Conservation (phyloP, 2,888 invertebrate species). For the Volucella bombylans region DNA sequence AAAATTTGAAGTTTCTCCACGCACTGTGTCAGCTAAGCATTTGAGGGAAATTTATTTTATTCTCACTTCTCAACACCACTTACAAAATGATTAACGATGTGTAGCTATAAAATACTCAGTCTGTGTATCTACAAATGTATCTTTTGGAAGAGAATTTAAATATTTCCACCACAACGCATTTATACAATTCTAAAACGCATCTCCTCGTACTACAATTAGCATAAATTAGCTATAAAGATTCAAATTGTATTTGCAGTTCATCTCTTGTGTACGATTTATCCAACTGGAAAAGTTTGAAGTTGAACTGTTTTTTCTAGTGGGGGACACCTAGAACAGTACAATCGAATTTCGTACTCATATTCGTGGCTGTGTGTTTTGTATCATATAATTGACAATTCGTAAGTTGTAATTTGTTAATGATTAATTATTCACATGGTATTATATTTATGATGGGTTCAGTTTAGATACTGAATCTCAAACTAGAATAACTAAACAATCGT, state of each 20-base stretch:
- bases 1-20: neutral
- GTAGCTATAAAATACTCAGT: slow-evolving; percentile 57
- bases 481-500: slow-evolving; percentile 24
- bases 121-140: slow-evolving; percentile 19
- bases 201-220: slow-evolving; percentile 67
- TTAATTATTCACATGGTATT: slow-evolving; percentile 61
- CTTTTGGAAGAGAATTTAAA: slow-evolving; percentile 59
- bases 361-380: neutral
- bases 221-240: slow-evolving; percentile 72
- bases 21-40: neutral
- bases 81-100: slow-evolving; percentile 70
- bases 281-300: slow-evolving; percentile 56
- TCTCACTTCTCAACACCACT: slow-evolving; percentile 54
- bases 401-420: slow-evolving; percentile 72
- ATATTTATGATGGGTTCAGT: neutral
- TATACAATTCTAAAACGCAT: slow-evolving; percentile 55
- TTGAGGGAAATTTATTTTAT: slow-evolving; percentile 17
- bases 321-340: slow-evolving; percentile 13
- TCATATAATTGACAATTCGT: slow-evolving; percentile 68
- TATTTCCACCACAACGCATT: slow-evolving; percentile 72
- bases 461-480: neutral
- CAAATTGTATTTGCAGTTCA: slow-evolving; percentile 53
- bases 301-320: neutral
- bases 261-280: slow-evolving; percentile 48
- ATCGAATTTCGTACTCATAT: no score